phyloP scores from a whole-genome alignment of 2,888 invertebrate genomes.

The Limnephilus rhombicus region DNA sequence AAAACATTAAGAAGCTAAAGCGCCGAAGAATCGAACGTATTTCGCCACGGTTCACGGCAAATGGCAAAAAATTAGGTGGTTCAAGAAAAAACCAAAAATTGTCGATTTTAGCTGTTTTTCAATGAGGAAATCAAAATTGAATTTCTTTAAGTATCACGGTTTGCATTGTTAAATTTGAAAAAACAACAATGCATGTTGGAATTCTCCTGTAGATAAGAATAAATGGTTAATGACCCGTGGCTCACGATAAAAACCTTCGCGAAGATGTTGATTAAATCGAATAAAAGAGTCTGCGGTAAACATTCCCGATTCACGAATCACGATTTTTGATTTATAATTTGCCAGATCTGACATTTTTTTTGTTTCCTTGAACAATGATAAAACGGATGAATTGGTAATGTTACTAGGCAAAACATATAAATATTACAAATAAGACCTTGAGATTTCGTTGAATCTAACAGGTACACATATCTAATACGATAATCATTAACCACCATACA shows the following conservation, averaged over 20 bases:
- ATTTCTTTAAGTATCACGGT: not conserved
- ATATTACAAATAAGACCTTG: not conserved
- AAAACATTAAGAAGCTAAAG: not conserved
- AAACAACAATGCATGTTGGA: not conserved
- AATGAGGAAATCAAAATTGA: not conserved
- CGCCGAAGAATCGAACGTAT: not conserved
- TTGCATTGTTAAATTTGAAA: not conserved
- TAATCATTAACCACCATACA: not conserved
- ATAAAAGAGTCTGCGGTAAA: not conserved
- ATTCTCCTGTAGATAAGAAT: not conserved
- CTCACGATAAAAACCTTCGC: not conserved
- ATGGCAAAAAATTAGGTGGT: not conserved
- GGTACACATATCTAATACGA: not conserved
- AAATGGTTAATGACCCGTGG: not conserved
- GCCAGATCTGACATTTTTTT: not conserved
- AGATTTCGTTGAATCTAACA: not conserved
- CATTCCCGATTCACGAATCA: not conserved
- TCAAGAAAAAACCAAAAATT: not conserved
- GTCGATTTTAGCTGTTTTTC: not conserved
- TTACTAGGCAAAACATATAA: not conserved
- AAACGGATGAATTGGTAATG: not conserved
- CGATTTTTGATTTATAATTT: not conserved
- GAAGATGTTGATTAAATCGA: not conserved
- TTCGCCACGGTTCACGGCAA: not conserved
- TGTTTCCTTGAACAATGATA: not conserved